These are phyloP conservation scores for Monopis laevigella DNA, from an alignment of 2,888 invertebrate species.

Conservation along the genomic window DNA sequence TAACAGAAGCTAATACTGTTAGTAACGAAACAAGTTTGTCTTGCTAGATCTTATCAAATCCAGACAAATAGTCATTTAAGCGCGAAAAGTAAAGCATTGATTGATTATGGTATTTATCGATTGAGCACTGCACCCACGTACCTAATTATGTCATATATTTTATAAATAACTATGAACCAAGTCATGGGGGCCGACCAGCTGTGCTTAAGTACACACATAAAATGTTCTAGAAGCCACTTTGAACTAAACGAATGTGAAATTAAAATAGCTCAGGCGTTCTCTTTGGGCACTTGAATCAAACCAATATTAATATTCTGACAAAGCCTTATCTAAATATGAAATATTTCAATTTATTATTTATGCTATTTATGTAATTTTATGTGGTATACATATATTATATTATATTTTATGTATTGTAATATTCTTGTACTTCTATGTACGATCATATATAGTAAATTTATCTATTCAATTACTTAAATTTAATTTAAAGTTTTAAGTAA, in stretches of 20 bases:
- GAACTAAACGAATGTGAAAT: slow-evolving; percentile 32
- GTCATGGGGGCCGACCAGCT: slow-evolving; percentile 23
- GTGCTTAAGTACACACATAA: slow-evolving; percentile 30
- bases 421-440: too few species aligned
- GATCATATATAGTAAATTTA: too few species aligned
- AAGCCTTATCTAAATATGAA: too few species aligned
- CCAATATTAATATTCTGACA: too few species aligned
- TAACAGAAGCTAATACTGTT: neutral
- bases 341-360: too few species aligned
- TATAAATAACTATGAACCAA: slow-evolving; percentile 36
- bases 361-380: too few species aligned
- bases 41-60: neutral
- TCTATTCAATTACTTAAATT: too few species aligned
- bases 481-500: too few species aligned
- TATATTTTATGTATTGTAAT: too few species aligned
- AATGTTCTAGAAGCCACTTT: slow-evolving; percentile 34
- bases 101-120: slow-evolving; percentile 15
- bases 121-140: slow-evolving; percentile 15
- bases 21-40: neutral
- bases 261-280: slow-evolving; percentile 35
- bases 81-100: slow-evolving; percentile 10
- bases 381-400: too few species aligned
- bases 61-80: neutral
- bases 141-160: slow-evolving; percentile 35
- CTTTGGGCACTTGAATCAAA: slow-evolving; percentile 34